Evolutionary conservation across 2,113 vertebrate genomes (phyloP).

Genomic region (Ptychochromis oligacanthus): DNA sequence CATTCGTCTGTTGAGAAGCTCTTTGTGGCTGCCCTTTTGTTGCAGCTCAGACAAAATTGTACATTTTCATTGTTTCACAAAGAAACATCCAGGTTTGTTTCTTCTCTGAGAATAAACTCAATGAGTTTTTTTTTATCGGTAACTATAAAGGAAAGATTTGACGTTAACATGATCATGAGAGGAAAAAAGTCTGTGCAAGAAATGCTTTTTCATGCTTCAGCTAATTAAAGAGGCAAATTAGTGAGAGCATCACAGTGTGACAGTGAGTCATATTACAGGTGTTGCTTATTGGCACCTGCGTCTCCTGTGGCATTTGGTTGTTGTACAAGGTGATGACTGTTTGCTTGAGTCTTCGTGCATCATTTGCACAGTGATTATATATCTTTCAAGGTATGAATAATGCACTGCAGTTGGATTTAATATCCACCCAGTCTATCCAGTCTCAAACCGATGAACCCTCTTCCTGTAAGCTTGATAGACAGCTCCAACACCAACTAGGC

Average conservation of each 20-base stretch:
- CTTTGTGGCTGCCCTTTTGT: constrained; percentile 20
- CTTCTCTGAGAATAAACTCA: not conserved
- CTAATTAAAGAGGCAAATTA: constrained; percentile 1
- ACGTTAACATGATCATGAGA: not conserved
- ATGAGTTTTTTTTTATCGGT: not conserved
- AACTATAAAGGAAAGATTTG: not conserved
- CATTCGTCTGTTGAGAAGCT: not conserved
- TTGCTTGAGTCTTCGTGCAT: not conserved
- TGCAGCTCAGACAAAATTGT: constrained; percentile 5
- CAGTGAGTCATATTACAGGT: constrained; percentile 13
- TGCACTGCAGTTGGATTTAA: constrained; percentile 12
- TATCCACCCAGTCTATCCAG: constrained; percentile 23
- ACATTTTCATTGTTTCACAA: constrained; percentile 3
- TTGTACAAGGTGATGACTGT: not conserved
- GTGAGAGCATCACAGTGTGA: not conserved
- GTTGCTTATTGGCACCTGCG: not conserved
- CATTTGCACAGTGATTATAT: constrained; percentile 2
- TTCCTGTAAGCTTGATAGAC: constrained; percentile 45
- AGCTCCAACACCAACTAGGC: constrained; percentile 25
- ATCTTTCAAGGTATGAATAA: constrained; percentile 15
- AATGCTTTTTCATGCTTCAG: not conserved
- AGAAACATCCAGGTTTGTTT: not conserved
- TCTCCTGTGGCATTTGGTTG: not conserved
- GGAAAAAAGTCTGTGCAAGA: not conserved
- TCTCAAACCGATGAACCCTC: constrained; percentile 1